phyloP scores from a whole-genome alignment of 2,113 vertebrate genomes.

The Paralichthys olivaceus region DNA sequence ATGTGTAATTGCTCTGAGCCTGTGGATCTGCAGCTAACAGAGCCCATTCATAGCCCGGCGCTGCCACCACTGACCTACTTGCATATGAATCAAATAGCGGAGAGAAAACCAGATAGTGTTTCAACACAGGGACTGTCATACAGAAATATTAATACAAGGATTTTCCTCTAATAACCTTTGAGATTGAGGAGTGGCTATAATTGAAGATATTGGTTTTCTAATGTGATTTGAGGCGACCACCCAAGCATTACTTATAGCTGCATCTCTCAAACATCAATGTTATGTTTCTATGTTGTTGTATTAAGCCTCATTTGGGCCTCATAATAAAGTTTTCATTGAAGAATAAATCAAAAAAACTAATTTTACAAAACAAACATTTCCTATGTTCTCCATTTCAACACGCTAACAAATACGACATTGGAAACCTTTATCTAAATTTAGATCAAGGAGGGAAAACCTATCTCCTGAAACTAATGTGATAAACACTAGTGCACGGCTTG shows the following conservation, averaged over 20 bases:
- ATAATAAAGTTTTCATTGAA: neutral
- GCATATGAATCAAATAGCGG: constrained; percentile 76
- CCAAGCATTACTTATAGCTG: constrained; percentile 11
- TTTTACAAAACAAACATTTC: neutral
- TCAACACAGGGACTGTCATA: constrained; percentile 46
- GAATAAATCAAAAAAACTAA: neutral
- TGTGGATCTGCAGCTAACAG: constrained; percentile 55
- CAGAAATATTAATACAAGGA: constrained; percentile 66
- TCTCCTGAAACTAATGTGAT: neutral
- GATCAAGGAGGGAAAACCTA: neutral
- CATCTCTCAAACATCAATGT: constrained; percentile 1
- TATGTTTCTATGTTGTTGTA: neutral
- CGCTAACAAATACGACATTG: neutral
- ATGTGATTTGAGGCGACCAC: constrained; percentile 54
- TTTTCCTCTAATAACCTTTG: constrained; percentile 47
- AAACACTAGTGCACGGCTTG: no score
- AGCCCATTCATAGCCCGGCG: constrained; percentile 63
- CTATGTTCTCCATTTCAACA: no score
- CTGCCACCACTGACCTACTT: constrained; percentile 77
- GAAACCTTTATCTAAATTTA: neutral
- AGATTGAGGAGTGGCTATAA: constrained; percentile 42
- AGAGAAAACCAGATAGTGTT: constrained; percentile 48
- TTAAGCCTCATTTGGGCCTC: neutral
- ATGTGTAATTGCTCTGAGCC: constrained; percentile 72
- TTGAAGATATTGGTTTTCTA: constrained; percentile 45